Evolutionary conservation across 2,113 vertebrate species (phyloP).

Genomic region (Pollachius pollachius): DNA sequence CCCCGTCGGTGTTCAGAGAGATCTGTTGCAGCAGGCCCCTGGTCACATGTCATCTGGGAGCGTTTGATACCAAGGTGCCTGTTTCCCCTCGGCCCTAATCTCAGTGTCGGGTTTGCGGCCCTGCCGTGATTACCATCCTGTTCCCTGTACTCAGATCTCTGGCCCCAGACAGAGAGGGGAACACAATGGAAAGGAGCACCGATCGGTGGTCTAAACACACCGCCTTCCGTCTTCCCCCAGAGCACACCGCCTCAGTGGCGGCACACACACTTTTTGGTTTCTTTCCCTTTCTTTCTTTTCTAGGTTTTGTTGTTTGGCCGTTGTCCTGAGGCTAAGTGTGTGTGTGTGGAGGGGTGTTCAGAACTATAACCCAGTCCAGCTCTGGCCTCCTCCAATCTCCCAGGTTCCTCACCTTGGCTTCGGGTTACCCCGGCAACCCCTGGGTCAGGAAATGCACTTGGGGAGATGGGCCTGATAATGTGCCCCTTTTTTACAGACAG

Average conservation of each 20-base stretch:
- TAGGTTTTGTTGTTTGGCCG: slow-evolving; percentile 37
- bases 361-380: slow-evolving; percentile 45
- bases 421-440: slow-evolving; percentile 46
- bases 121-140: slow-evolving; percentile 63
- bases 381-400: slow-evolving; percentile 37
- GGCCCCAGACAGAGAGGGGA: no score
- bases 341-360: slow-evolving; percentile 38
- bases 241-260: slow-evolving; percentile 18
- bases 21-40: slow-evolving; percentile 68
- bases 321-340: slow-evolving; percentile 26
- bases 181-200: no score
- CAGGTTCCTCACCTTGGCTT: slow-evolving; percentile 44
- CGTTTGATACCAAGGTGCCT: slow-evolving; percentile 73
- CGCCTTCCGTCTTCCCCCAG: no score
- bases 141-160: slow-evolving; percentile 56
- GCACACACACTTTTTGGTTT: slow-evolving; percentile 27
- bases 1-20: slow-evolving; percentile 25
- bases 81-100: slow-evolving; percentile 61
- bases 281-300: not conserved
- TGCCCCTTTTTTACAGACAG: slow-evolving; percentile 28
- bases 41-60: slow-evolving; percentile 73
- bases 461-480: slow-evolving; percentile 41
- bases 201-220: no score
- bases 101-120: slow-evolving; percentile 48
- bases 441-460: slow-evolving; percentile 55